phyloP scores from a whole-genome alignment of 2,113 vertebrate species.

The Mirounga angustirostris region DNA sequence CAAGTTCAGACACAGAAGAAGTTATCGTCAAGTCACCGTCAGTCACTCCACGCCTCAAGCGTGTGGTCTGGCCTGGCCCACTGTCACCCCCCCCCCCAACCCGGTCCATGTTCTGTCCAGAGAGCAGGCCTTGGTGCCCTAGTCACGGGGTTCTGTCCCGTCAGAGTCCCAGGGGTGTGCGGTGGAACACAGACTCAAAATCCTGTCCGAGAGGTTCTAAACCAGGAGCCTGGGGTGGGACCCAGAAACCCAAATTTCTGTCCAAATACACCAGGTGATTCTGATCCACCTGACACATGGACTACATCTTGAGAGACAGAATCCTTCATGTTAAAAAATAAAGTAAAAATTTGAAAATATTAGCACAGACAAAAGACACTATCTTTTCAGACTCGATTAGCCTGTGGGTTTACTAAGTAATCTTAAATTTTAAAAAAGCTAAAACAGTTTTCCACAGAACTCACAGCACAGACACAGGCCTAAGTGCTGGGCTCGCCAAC shows the following conservation, averaged over 20 bases:
- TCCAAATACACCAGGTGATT: neutral
- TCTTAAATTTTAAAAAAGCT: neutral
- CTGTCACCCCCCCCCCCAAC: neutral
- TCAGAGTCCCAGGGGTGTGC: neutral
- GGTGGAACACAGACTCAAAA: neutral
- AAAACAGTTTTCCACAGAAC: neutral
- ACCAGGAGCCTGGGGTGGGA: neutral
- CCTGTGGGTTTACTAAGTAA: neutral
- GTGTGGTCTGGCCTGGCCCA: neutral
- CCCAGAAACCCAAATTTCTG: neutral
- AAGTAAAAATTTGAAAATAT: neutral
- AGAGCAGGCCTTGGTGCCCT: neutral
- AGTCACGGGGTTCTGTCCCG: neutral
- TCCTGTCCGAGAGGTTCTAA: neutral
- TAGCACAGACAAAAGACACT: neutral
- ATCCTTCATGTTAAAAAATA: neutral
- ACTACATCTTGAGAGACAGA: neutral
- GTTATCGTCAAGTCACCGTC: neutral
- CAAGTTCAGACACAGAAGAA: neutral
- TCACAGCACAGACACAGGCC: neutral
- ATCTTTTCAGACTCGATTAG: neutral
- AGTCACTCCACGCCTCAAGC: neutral
- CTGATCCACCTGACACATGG: neutral
- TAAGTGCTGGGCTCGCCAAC: neutral
- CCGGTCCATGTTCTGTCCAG: neutral